Conservation (phyloP, 2,888 invertebrate genomes). For the Cheilosia vernalis region DNA sequence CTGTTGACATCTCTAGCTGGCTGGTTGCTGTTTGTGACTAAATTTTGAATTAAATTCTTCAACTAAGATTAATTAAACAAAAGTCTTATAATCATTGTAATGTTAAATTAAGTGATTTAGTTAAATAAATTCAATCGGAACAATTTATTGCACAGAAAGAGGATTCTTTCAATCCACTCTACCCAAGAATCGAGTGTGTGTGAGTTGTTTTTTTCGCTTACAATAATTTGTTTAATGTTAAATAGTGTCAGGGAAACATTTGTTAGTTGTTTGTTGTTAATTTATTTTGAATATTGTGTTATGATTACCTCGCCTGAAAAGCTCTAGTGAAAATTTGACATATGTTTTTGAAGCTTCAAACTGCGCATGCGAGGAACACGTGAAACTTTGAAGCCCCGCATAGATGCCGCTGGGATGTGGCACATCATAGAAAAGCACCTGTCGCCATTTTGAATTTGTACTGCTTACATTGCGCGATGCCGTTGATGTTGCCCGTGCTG, state of each 20-base stretch:
- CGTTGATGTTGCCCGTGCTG: neutral
- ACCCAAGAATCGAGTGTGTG: constrained; percentile 19
- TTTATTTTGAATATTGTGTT: constrained; percentile 72
- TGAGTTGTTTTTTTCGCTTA: constrained; percentile 32
- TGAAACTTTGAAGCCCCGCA: neutral
- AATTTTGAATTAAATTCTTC: constrained; percentile 35
- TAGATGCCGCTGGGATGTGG: constrained; percentile 54
- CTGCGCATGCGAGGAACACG: constrained; percentile 46
- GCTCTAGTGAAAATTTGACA: constrained; percentile 75
- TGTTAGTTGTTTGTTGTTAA: constrained; percentile 68
- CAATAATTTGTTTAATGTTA: neutral
- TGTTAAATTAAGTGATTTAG: constrained; percentile 10
- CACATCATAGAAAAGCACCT: constrained; percentile 2
- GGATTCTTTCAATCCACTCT: neutral
- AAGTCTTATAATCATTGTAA: constrained; percentile 5
- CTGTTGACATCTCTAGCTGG: constrained; percentile 60
- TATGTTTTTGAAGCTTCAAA: constrained; percentile 67
- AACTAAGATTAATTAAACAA: constrained; percentile 38
- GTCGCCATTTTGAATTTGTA: constrained; percentile 6
- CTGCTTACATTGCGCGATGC: constrained; percentile 15
- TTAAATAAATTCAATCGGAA: neutral
- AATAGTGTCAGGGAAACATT: constrained; percentile 17
- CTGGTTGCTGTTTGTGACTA: constrained; percentile 38
- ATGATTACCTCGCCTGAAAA: constrained; percentile 67
- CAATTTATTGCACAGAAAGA: neutral